These are phyloP conservation scores for Nineta flava DNA, from an alignment of 2,888 invertebrate species.

Conservation along the genomic window DNA sequence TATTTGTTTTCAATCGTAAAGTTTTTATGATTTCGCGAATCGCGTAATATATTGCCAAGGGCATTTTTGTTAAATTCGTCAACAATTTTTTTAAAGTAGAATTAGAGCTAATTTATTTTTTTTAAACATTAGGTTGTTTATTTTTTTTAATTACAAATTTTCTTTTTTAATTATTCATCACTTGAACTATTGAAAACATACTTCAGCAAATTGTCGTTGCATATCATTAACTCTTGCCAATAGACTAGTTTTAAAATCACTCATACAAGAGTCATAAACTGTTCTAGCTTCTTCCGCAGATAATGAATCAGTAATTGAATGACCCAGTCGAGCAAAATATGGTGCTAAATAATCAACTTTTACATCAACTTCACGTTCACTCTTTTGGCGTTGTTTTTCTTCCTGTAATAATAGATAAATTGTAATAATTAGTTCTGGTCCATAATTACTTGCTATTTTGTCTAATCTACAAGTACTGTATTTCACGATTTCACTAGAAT, in stretches of 20 bases:
- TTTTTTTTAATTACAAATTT: no score
- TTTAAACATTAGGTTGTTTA: no score
- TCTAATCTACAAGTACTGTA: no score
- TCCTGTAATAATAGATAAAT: constrained; percentile 25
- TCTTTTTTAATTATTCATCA: no score
- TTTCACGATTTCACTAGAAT: no score
- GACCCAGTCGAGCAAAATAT: constrained; percentile 41
- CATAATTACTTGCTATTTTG: no score
- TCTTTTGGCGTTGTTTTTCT: constrained; percentile 31
- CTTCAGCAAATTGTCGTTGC: constrained; percentile 47
- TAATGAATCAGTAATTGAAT: constrained; percentile 25
- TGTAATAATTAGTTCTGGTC: not conserved
- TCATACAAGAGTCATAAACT: constrained; percentile 40
- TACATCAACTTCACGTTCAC: constrained; percentile 42
- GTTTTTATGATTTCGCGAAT: no score
- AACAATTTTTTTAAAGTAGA: no score
- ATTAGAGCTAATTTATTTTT: no score
- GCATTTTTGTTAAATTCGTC: no score
- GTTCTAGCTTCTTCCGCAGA: constrained; percentile 28
- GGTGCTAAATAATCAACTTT: constrained; percentile 46
- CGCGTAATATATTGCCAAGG: no score
- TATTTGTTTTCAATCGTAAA: no score
- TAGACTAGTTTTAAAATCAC: constrained; percentile 47
- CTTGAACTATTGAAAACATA: constrained; percentile 17
- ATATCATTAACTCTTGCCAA: constrained; percentile 45